Percentiles rank a stretch among this genome's conserved stretches.
phyloP scores from a whole-genome alignment of 2,888 invertebrate genomes.

The Drosophila neotestacea region DNA sequence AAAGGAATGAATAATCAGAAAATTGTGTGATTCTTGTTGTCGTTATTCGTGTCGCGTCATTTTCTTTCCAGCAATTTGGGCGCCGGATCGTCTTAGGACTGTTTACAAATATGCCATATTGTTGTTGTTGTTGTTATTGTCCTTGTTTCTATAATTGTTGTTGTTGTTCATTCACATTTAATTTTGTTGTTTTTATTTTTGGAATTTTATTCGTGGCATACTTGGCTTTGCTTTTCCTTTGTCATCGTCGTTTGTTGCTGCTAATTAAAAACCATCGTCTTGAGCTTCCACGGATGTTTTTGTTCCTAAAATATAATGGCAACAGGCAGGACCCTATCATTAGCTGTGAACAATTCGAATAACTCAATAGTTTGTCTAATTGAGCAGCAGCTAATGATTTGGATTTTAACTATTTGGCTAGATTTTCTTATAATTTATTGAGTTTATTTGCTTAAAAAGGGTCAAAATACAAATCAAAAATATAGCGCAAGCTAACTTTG shows the following conservation, averaged over 20 bases:
- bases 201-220: slow-evolving; percentile 33
- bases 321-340: slow-evolving; percentile 19
- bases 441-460: too few species aligned
- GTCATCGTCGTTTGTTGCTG: slow-evolving; percentile 62
- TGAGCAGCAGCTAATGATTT: neutral
- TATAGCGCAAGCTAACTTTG: too few species aligned
- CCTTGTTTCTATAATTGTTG: slow-evolving; percentile 19
- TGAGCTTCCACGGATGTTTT: slow-evolving; percentile 11
- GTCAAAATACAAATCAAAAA: too few species aligned
- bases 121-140: slow-evolving; percentile 15
- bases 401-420: too few species aligned
- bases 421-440: too few species aligned
- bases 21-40: slow-evolving; percentile 35
- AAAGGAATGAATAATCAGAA: slow-evolving; percentile 8
- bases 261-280: slow-evolving; percentile 71
- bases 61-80: slow-evolving; percentile 66
- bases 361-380: neutral
- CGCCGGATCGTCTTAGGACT: slow-evolving; percentile 44
- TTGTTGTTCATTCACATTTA: slow-evolving; percentile 33
- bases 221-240: slow-evolving; percentile 47
- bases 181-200: slow-evolving; percentile 35
- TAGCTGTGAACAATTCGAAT: slow-evolving; percentile 12
- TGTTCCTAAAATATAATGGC: slow-evolving; percentile 30
- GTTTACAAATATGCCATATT: slow-evolving; percentile 51
- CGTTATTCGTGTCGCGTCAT: slow-evolving; percentile 57